phyloP scores from a whole-genome alignment of 2,797 vertebrate genomes.

The Aeoliscus strigatus region DNA sequence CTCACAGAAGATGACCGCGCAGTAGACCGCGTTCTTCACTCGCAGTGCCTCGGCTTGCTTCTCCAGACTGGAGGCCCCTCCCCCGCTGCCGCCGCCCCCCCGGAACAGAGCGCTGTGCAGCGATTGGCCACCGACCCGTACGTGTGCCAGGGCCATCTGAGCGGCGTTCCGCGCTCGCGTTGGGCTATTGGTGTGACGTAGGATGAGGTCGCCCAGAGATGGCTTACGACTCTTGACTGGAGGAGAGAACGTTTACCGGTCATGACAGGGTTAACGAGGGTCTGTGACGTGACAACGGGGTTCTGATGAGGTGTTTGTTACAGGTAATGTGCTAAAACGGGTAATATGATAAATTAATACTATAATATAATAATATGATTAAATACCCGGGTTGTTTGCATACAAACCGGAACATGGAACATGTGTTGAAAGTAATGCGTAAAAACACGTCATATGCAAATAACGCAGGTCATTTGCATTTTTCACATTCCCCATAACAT shows the following conservation, averaged over 20 bases:
- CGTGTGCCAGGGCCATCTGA: constrained; percentile 84
- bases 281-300: too few species aligned
- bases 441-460: too few species aligned
- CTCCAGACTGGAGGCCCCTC: constrained; percentile 66
- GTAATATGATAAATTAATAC: too few species aligned
- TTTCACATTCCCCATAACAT: too few species aligned
- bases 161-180: constrained; percentile 85
- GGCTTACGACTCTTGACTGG: constrained; percentile 91
- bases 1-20: constrained; percentile 91
- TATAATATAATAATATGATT: too few species aligned
- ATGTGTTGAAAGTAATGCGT: too few species aligned
- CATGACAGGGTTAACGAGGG: neutral
- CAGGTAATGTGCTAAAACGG: too few species aligned
- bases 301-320: too few species aligned
- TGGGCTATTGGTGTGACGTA: constrained; percentile 92
- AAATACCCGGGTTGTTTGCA: too few species aligned
- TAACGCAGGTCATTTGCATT: too few species aligned
- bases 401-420: too few species aligned
- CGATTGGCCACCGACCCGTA: constrained; percentile 82
- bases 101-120: constrained; percentile 79
- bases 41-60: constrained; percentile 88
- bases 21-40: constrained; percentile 94
- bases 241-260: neutral
- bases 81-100: constrained; percentile 41
- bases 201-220: constrained; percentile 88